phyloP scores from a whole-genome alignment of 2,113 vertebrate species.

The Amblyornis subalaris region DNA sequence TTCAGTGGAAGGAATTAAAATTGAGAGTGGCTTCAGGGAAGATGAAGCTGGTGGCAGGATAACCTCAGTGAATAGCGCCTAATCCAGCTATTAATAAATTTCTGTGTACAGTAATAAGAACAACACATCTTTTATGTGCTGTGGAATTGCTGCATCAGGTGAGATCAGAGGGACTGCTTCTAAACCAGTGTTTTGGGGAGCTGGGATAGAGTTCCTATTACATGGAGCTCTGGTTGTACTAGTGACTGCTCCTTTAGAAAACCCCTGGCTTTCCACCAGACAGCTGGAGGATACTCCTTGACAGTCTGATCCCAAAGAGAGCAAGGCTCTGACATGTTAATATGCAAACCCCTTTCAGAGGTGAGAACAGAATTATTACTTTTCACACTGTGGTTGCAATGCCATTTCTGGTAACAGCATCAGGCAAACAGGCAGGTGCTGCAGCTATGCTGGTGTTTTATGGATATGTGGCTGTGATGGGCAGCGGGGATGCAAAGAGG shows the following conservation, averaged over 20 bases:
- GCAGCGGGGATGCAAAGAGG: neutral
- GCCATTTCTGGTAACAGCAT: neutral
- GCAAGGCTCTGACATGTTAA: neutral
- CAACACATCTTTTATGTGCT: neutral
- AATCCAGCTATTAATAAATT: neutral
- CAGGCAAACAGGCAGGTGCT: neutral
- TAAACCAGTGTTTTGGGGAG: neutral
- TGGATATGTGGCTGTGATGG: accelerated
- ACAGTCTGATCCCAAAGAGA: neutral
- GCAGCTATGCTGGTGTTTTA: neutral
- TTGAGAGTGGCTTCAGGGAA: neutral
- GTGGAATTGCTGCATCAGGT: neutral
- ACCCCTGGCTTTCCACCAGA: neutral
- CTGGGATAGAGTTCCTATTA: neutral
- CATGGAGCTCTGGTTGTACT: neutral
- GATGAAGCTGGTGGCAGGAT: neutral
- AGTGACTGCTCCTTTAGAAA: neutral
- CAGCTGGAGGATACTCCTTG: neutral
- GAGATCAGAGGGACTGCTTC: neutral
- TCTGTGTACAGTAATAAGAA: neutral
- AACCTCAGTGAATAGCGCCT: neutral
- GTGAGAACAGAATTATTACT: neutral
- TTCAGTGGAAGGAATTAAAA: neutral
- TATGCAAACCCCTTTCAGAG: neutral
- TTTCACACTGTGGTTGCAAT: accelerated